These are phyloP conservation scores for Drosophila acutilabella DNA, from an alignment of 2,888 invertebrate species.

Conservation along the genomic window DNA sequence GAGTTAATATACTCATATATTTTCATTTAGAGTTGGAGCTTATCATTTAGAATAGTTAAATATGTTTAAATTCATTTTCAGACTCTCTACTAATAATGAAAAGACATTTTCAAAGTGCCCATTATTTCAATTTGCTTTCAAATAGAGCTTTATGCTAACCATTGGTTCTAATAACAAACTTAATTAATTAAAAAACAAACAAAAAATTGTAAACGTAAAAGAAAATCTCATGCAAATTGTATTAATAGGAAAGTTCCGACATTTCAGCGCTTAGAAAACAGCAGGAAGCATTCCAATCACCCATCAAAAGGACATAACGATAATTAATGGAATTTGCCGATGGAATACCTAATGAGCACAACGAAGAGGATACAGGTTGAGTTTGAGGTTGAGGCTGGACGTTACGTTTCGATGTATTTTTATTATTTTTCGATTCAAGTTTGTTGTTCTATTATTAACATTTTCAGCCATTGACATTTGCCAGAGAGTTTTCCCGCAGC, in stretches of 20 bases:
- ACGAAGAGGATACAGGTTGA: constrained; percentile 27
- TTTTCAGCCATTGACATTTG: constrained; percentile 47
- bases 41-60: neutral
- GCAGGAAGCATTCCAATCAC: constrained; percentile 57
- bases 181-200: constrained; percentile 25
- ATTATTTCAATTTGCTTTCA: neutral
- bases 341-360: constrained; percentile 83
- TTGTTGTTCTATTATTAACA: constrained; percentile 63
- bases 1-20: constrained; percentile 11
- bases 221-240: constrained; percentile 59
- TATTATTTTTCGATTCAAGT: constrained; percentile 78
- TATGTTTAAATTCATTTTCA: neutral
- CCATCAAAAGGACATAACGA: constrained; percentile 83
- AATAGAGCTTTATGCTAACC: constrained; percentile 23
- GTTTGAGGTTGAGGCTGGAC: constrained; percentile 22
- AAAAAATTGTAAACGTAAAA: constrained; percentile 17
- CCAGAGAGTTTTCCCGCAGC: constrained; percentile 4
- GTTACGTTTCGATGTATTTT: constrained; percentile 53
- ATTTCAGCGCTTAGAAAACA: constrained; percentile 44
- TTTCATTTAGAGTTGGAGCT: neutral
- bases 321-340: constrained; percentile 85
- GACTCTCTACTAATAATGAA: neutral
- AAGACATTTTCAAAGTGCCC: neutral
- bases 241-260: constrained; percentile 45
- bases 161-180: constrained; percentile 23